Conservation (phyloP, 2,113 vertebrate species). For the Nycticorax nycticorax region DNA sequence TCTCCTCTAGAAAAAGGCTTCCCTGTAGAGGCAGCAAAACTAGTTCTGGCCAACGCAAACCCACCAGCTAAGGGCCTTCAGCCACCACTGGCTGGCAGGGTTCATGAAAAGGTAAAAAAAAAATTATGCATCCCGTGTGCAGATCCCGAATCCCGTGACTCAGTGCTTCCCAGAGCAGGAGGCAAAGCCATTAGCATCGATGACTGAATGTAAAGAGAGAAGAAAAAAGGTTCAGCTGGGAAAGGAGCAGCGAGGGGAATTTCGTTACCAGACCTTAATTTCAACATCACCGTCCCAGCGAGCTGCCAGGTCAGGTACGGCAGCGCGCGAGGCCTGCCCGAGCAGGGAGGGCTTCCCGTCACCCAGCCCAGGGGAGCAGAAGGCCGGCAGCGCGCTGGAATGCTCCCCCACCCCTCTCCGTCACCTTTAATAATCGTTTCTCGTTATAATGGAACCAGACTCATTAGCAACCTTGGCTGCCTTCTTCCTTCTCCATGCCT, state of each 20-base stretch:
- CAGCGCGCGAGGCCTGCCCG: rapidly evolving
- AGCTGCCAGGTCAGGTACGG: background rate
- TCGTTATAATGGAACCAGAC: background rate
- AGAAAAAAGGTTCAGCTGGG: background rate
- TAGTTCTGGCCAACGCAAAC: background rate
- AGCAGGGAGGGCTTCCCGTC: background rate
- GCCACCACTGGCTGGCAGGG: background rate
- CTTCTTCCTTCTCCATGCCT: background rate
- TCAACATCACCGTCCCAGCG: background rate
- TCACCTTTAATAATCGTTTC: background rate
- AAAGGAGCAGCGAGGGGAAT: background rate
- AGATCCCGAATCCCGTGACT: background rate
- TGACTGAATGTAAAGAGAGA: background rate
- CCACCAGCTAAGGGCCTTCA: background rate
- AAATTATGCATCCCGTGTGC: rapidly evolving
- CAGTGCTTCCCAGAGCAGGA: background rate
- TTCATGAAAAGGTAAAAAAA: background rate
- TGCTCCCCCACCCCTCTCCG: no score
- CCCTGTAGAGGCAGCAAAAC: background rate
- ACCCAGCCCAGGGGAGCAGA: background rate
- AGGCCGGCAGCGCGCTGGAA: background rate
- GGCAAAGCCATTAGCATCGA: background rate
- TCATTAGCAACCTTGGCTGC: background rate
- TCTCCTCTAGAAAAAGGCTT: background rate
- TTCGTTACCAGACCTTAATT: background rate